Percentiles rank a stretch among this genome's conserved stretches.
Evolutionary conservation across 2,797 vertebrate genomes (phyloP).

Genomic region (Chrysocyon brachyurus): DNA sequence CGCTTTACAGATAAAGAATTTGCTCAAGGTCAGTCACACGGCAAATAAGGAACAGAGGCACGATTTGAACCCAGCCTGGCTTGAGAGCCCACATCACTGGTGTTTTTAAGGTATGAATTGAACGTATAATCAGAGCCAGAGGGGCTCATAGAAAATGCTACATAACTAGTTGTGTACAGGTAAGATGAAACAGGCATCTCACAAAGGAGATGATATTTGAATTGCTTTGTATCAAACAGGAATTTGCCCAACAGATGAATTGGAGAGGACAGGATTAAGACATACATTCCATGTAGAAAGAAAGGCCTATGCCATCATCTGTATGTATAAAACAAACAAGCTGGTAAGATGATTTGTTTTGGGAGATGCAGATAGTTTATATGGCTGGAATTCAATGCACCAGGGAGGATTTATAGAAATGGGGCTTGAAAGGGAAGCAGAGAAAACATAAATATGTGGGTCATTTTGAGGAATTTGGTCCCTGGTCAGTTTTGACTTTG

Average conservation of each 20-base stretch:
- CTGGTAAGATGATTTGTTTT: background rate
- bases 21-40: background rate
- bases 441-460: background rate
- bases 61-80: background rate
- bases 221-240: conserved; percentile 3
- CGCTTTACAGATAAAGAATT: conserved; percentile 13
- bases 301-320: background rate
- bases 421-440: background rate
- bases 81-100: background rate
- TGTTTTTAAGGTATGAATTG: background rate
- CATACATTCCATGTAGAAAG: background rate
- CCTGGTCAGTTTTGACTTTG: conserved; percentile 43
- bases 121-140: background rate
- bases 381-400: background rate
- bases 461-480: background rate
- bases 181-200: background rate
- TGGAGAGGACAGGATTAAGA: background rate
- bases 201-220: background rate
- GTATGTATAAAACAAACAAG: background rate
- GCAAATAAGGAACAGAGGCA: background rate
- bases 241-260: background rate
- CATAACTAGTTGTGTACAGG: background rate
- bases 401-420: background rate
- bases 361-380: background rate
- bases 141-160: background rate